phyloP scores from a whole-genome alignment of 2,797 vertebrate species.

The Galaxias olidus region DNA sequence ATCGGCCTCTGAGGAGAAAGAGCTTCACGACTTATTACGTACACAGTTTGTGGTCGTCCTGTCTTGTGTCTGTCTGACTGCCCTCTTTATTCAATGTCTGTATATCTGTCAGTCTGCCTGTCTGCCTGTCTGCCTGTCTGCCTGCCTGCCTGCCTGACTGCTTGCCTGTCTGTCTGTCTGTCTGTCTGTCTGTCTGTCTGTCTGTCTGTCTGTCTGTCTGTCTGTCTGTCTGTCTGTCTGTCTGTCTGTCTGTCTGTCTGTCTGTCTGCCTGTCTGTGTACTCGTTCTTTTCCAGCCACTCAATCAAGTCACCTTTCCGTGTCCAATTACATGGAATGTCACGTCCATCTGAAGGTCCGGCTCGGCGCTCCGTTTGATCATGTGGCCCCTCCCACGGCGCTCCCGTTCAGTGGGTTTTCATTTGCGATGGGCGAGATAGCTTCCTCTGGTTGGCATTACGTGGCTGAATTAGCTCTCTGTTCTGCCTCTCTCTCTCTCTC shows the following conservation, averaged over 20 bases:
- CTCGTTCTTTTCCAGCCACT: constrained; percentile 36
- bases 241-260: constrained; percentile 3
- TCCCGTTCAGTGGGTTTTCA: constrained; percentile 54
- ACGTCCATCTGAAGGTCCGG: constrained; percentile 35
- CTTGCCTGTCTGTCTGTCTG: neutral
- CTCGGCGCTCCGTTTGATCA: constrained; percentile 6
- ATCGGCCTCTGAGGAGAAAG: no score
- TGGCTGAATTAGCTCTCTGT: constrained; percentile 34
- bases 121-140: neutral
- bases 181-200: neutral
- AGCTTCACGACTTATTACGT: no score
- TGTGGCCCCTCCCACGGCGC: constrained; percentile 5
- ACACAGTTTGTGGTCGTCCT: no score
- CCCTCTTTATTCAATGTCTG: neutral
- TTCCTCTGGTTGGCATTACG: constrained; percentile 43
- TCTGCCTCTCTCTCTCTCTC: no score
- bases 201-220: no score
- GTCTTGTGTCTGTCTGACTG: neutral
- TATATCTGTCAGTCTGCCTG: no score
- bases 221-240: no score
- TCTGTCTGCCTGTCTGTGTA: neutral
- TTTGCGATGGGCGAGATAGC: constrained; percentile 45
- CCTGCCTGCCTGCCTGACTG: no score
- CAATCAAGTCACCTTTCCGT: constrained; percentile 41
- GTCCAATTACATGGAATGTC: constrained; percentile 56